Evolutionary conservation across 2,888 invertebrate species (phyloP).

Genomic region (Philereme transversata): DNA sequence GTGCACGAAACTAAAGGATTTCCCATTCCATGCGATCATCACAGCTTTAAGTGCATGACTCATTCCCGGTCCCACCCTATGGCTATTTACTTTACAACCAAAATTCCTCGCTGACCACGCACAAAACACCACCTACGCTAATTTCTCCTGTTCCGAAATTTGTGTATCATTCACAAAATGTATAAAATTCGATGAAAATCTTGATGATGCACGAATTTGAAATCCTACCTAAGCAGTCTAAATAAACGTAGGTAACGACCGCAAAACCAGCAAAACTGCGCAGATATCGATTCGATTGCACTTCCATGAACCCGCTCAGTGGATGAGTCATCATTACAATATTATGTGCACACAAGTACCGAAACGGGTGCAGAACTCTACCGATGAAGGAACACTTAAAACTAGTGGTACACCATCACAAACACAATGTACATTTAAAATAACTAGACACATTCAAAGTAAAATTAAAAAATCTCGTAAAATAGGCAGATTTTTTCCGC

Average conservation of each 20-base stretch:
- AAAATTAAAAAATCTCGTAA: too few species aligned
- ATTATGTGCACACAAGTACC: conserved; percentile 15
- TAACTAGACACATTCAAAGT: too few species aligned
- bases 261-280: conserved; percentile 9
- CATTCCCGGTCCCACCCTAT: too few species aligned
- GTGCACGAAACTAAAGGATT: background rate
- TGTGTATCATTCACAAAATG: too few species aligned
- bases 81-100: too few species aligned
- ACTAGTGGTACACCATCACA: too few species aligned
- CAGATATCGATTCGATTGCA: conserved; percentile 40
- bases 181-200: too few species aligned
- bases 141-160: too few species aligned
- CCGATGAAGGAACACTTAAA: background rate
- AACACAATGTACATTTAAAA: too few species aligned
- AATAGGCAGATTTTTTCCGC: too few species aligned
- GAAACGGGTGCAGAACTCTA: too few species aligned
- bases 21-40: background rate
- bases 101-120: background rate
- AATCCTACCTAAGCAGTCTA: background rate
- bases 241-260: background rate
- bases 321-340: conserved; percentile 22
- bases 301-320: conserved; percentile 43
- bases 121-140: background rate
- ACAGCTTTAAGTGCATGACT: too few species aligned
- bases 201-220: background rate